Evolutionary conservation across 2,797 vertebrate genomes (phyloP).

Genomic region (Eremophila alpestris): DNA sequence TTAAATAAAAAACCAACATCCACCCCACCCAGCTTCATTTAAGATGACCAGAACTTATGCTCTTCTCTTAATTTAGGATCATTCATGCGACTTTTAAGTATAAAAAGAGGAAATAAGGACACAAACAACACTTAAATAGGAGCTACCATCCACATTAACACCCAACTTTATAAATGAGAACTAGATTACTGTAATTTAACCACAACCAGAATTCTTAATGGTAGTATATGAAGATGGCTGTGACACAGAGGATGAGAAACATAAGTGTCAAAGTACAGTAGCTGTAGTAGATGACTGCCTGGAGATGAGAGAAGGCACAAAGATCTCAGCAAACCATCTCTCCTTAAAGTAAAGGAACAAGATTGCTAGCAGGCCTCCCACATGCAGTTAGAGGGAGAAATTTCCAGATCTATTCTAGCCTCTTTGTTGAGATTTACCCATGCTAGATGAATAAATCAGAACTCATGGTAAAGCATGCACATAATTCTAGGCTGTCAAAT

Average conservation of each 20-base stretch:
- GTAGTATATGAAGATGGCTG: background rate
- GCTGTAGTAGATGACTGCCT: background rate
- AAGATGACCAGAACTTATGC: background rate
- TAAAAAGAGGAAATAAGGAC: background rate
- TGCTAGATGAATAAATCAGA: background rate
- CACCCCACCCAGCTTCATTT: background rate
- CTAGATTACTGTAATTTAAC: background rate
- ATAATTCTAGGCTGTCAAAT: background rate
- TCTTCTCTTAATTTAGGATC: background rate
- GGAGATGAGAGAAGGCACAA: background rate
- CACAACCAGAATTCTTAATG: background rate
- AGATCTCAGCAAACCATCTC: background rate
- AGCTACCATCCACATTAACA: background rate
- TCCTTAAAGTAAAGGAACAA: background rate
- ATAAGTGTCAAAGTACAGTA: background rate
- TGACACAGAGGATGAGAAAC: background rate
- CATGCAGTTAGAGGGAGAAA: background rate
- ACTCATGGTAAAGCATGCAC: background rate
- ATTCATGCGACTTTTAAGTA: background rate
- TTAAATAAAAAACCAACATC: background rate
- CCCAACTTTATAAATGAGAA: background rate
- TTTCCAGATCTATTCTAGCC: background rate
- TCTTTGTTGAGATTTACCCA: background rate
- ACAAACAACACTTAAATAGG: background rate
- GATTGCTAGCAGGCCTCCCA: background rate